Evolutionary conservation across 2,797 vertebrate genomes (phyloP), one percentile per base, ranked within the genome.

Genomic region (Coendou prehensilis): DNA sequence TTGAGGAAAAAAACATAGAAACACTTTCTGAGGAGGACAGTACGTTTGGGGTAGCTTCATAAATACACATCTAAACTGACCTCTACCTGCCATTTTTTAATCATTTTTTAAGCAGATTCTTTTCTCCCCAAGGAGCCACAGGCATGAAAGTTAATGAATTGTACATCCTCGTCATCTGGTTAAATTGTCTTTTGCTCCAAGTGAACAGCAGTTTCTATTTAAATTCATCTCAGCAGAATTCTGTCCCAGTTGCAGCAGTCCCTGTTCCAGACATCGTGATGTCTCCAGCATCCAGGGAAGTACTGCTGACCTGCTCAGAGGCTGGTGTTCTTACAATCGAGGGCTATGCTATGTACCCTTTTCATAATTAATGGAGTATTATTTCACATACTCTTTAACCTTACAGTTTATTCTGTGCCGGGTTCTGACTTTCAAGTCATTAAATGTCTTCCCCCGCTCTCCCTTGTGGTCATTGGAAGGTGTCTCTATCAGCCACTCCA

Each of bases 61-160:
- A 78, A 95, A 87, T 54, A n/a, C 30, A 41, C 8, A 79, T 78
- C 50, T 92, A 50, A 93, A 95, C 93, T 61, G 57, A 85, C 20
- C 52, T 79, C 59, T 75, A 23, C 20, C 67, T 92, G 57, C 45
- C 56, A 59, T 81, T 57, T 89, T 86, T 75, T 11, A 91, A 64
- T 37, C 50, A 76, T 61, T 57, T 86, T 78, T 90, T 69, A 69
- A 96, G 67, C 10, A 26, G 28, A 45, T 75, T 61, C 45, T 83
- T 81, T 85, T 82, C 93, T 94, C 61, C 33, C 79, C 73, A 22
- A 93, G 37, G 41, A 84, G 28, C 13, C 30, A 2, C 37, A 59
- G 78, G 63, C 52, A 82, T 63, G 79, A 82, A 89, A 63, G 56
- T 79, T 56, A 71, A 96, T 83, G 23, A 95, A 91, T 80, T 96